Conservation (phyloP, 2,888 invertebrate species). For the Drosophila yooni region DNA sequence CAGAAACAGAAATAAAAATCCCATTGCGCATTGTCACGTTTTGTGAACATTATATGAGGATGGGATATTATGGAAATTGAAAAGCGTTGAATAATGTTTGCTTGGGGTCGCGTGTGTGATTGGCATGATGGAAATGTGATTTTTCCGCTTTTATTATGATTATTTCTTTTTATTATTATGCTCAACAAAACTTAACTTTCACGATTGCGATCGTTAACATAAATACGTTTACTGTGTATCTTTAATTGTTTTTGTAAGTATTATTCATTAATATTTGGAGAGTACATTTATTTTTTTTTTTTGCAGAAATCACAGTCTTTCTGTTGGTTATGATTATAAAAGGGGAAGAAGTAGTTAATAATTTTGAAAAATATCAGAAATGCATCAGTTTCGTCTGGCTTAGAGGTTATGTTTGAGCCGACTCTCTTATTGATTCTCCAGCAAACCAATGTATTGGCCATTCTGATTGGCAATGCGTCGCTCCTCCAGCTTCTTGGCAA, state of each 20-base stretch:
- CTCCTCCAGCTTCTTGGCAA: constrained; percentile 84
- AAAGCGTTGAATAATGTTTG: constrained; percentile 58
- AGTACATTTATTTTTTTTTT: constrained; percentile 20
- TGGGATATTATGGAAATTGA: constrained; percentile 46
- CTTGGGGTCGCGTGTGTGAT: constrained; percentile 57
- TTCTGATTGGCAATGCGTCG: constrained; percentile 87
- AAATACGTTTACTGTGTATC: constrained; percentile 49
- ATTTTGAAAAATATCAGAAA: constrained; percentile 37
- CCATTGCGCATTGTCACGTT: constrained; percentile 58
- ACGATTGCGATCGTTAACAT: constrained; percentile 73
- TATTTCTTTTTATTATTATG: constrained; percentile 35
- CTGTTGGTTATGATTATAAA: constrained; percentile 26
- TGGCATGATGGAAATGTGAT: constrained; percentile 62
- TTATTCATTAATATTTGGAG: constrained; percentile 22
- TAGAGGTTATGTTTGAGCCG: constrained; percentile 12
- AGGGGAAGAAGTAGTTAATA: constrained; percentile 3
- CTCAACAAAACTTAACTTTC: constrained; percentile 71
- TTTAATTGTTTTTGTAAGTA: constrained; percentile 10
- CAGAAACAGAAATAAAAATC: constrained; percentile 28
- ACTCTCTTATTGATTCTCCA: constrained; percentile 76
- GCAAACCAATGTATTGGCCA: constrained; percentile 87
- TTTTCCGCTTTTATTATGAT: constrained; percentile 74
- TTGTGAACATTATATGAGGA: constrained; percentile 33
- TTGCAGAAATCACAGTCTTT: constrained; percentile 64
- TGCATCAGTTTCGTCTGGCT: constrained; percentile 35